Evolutionary conservation across 1,140 invertebrate genomes (phyloP), one percentile per base, ranked within the genome.

Genomic region (Trichonephila clavipes): DNA sequence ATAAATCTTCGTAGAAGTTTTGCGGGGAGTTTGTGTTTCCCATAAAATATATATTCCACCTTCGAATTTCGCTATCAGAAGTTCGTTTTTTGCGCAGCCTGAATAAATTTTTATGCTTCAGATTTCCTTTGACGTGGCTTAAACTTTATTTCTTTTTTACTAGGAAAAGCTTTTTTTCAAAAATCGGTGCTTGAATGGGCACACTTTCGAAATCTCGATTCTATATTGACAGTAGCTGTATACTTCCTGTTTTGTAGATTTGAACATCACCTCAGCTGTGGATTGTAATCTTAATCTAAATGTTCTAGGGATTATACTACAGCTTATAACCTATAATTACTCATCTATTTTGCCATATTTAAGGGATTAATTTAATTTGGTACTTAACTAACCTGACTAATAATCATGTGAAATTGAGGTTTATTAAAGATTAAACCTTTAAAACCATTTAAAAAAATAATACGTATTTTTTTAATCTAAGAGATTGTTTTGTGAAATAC

Each of bases 21-120:
- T 18, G 28, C 18, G 34, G 10, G 2, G 72, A 28, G 72, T 34
- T 77, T 77, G 34, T 40, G 28, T 34, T 28, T 77, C 34, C 34
- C 28, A 40, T 77, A 77, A 77, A 77, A 40, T 18, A 77, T 18
- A 77, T 34, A 40, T 40, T 77, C 28, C 18, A 34, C 72, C 72
- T 77, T 77, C 72, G 16, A 72, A 77, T 40, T 77, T 77, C 16
- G 18, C 5, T 64, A 64, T 64, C 21, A 28, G 72, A 77, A 28
- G 66, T 69, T 69, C 66, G 34, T 28, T 69, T 69, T 28, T 24
- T 69, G 34, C 72, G 51, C 28, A 16, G 72, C 18, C 34, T 28
- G 72, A 77, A 77, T 77, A 77, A 77, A 77, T 77, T 77, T 77
- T 40, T 77, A 77, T 77, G 24, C 72, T 40, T 77, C 34, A 40